Evolutionary conservation across 2,888 invertebrate genomes (phyloP).

Genomic region (Oeneis ivallda): DNA sequence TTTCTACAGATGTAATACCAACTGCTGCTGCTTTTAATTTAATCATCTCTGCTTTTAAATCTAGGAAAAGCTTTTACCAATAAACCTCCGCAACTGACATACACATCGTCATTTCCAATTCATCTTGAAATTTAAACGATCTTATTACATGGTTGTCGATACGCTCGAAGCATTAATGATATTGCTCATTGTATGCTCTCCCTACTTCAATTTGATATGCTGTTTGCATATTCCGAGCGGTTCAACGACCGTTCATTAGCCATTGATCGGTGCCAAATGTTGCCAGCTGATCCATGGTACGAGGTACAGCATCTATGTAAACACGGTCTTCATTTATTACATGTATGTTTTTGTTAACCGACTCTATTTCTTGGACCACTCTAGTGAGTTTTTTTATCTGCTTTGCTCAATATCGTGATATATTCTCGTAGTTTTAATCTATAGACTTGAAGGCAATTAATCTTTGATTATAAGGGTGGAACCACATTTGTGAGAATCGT

Average conservation of each 20-base stretch:
- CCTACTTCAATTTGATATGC: constrained; percentile 31
- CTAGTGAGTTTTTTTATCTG: too few relatives aligned
- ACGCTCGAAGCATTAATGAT: constrained; percentile 22
- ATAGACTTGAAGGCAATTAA: too few relatives aligned
- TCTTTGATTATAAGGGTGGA: too few relatives aligned
- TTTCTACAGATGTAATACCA: too few relatives aligned
- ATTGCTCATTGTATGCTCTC: constrained; percentile 27
- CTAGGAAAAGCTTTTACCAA: background rate
- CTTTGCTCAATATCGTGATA: too few relatives aligned
- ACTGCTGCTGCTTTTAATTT: too few relatives aligned
- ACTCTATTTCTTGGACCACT: too few relatives aligned
- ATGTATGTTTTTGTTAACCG: background rate
- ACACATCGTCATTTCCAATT: background rate
- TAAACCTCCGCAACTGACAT: background rate
- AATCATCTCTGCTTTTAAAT: too few relatives aligned
- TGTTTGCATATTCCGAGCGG: constrained; percentile 33
- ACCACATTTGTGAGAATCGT: too few relatives aligned
- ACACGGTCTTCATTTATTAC: constrained; percentile 1
- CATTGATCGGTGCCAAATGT: constrained; percentile 41
- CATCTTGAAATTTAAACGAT: constrained; percentile 12
- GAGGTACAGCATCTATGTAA: constrained; percentile 6
- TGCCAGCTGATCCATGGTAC: constrained; percentile 33
- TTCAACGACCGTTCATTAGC: constrained; percentile 39
- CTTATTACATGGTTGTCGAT: constrained; percentile 21
- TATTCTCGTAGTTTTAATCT: too few relatives aligned